Evolutionary conservation across 1,140 invertebrate genomes (phyloP), one percentile per base, ranked within the genome.

Genomic region (Ips typographus): DNA sequence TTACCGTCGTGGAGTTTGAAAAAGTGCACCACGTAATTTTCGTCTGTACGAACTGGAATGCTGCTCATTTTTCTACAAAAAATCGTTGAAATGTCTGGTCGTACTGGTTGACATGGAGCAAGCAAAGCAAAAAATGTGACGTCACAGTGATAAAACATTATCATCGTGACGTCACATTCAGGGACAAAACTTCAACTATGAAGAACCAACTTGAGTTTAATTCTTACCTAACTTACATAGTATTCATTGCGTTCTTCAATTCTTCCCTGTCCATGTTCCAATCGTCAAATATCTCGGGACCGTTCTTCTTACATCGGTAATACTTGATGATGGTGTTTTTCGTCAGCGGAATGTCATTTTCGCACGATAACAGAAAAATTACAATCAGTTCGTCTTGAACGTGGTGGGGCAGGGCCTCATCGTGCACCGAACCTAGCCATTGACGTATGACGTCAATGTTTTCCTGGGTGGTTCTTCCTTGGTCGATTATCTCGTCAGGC

Each of bases 21-120:
- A 77, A 84, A 87, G 55, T 89, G 82, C 52, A 90, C 82, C 63
- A 83, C 82, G 70, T 86, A 85, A 6, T 87, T 87, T 38, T 87
- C 81, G 39, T 78, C 81, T 40, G 86, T 87, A 64, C 84, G 82
- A 66, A 83, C 81, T 5, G 87, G 88, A 6, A 89, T 76, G 75
- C 70, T 68, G 52, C 42, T 76, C 74, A 72, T 61, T 52, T 67
- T 52, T 53, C 75, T 77, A 47, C 22, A 22, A 22, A 22, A 22
- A 22, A 22, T 22, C 22, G 0, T n/a, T n/a, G n/a, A n/a, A n/a
- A n/a, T n/a, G n/a, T n/a, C n/a, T n/a, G n/a, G n/a, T 58, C 53
- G 44, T 49, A 49, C 7, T 49, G 44, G 22, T 49, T 3, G 3
- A 2, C 2, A 49, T 49, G 44, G 6, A 8, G 6, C 3, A 49